Evolutionary conservation across 2,888 invertebrate species (phyloP).

Genomic region (Lymantria dispar): DNA sequence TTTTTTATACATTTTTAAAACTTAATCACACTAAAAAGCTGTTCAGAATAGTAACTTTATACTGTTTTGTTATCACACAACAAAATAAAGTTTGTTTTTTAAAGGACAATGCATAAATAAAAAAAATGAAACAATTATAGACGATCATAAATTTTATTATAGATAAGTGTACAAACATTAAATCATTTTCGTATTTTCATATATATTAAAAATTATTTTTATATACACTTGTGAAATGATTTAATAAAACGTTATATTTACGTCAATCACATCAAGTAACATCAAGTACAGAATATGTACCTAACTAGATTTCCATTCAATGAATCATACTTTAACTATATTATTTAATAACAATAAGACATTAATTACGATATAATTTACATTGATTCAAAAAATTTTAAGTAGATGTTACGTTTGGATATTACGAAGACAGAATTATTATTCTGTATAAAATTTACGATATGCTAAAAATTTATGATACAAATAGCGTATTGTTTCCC

Average conservation of each 20-base stretch:
- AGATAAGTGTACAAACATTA: slow-evolving; percentile 37
- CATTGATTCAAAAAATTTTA: slow-evolving; percentile 22
- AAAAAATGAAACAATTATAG: slow-evolving; percentile 3
- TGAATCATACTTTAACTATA: slow-evolving; percentile 1
- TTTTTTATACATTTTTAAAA: no score
- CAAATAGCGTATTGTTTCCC: slow-evolving; percentile 81
- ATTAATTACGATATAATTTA: slow-evolving; percentile 5
- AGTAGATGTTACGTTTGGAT: background rate
- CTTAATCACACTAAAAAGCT: no score
- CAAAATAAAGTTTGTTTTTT: no score
- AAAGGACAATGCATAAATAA: no score
- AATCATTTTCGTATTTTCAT: slow-evolving; percentile 20
- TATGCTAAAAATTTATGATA: slow-evolving; percentile 67
- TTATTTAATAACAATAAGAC: slow-evolving; percentile 9
- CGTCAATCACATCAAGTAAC: slow-evolving; percentile 15
- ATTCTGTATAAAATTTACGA: slow-evolving; percentile 45
- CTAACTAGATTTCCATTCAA: slow-evolving; percentile 12
- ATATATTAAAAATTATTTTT: slow-evolving; percentile 8
- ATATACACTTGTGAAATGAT: slow-evolving; percentile 10
- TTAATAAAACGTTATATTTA: slow-evolving; percentile 6
- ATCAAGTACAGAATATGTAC: slow-evolving; percentile 12
- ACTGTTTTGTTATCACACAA: no score
- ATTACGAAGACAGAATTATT: slow-evolving; percentile 5
- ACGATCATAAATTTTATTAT: slow-evolving; percentile 39
- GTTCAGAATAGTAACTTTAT: no score